Conservation (phyloP, 1,140 invertebrate species). For the Halictus rubicundus region DNA sequence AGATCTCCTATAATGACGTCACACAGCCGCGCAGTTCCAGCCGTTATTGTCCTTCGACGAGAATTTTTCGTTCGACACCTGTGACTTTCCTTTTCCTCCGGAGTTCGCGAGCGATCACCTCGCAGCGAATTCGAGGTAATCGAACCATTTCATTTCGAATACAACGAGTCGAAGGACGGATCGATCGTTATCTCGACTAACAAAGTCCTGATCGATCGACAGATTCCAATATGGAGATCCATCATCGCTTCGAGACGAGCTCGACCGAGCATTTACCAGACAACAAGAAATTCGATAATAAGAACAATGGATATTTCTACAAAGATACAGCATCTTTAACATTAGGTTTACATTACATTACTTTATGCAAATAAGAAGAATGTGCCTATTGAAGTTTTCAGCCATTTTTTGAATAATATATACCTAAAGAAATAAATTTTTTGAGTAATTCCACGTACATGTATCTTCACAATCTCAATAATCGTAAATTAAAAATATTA, state of each 20-base stretch:
- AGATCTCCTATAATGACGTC: not conserved
- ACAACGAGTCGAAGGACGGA: not conserved
- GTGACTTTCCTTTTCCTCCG: constrained; percentile 15
- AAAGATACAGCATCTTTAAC: not conserved
- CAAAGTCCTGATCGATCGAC: too few species aligned
- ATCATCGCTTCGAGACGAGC: not conserved
- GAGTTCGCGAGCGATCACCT: not conserved
- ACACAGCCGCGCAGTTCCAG: not conserved
- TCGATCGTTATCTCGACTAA: too few species aligned
- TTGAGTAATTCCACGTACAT: too few species aligned
- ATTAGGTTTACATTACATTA: too few species aligned
- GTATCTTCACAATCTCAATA: too few species aligned
- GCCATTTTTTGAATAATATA: too few species aligned
- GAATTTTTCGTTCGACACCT: constrained; percentile 4
- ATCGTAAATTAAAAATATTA: too few species aligned
- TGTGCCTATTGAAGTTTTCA: too few species aligned
- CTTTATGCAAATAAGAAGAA: too few species aligned
- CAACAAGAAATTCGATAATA: not conserved
- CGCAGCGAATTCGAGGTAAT: not conserved
- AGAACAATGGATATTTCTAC: not conserved
- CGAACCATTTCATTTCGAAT: not conserved
- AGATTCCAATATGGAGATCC: not conserved
- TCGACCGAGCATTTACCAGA: not conserved
- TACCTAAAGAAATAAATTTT: too few species aligned
- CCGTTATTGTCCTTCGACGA: constrained; percentile 20